These are phyloP conservation scores for Sabellastarte sp. DNA, from an alignment of 2,888 invertebrate species.

Conservation along the genomic window DNA sequence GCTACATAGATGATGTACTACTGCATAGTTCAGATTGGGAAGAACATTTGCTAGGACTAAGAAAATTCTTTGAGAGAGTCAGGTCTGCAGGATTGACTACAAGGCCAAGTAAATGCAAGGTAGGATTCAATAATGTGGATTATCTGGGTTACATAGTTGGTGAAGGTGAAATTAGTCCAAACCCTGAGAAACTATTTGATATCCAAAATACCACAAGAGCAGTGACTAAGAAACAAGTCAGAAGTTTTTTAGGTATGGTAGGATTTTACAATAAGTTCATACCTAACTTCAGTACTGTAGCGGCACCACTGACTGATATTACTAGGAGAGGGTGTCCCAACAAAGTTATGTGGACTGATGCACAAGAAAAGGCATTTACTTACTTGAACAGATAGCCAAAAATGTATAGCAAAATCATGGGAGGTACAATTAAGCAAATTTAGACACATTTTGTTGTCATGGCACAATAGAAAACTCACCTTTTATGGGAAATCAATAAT, in stretches of 20 bases:
- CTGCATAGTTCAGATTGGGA: neutral
- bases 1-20: neutral
- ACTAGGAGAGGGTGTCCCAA: neutral
- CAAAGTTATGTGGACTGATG: too few species aligned
- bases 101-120: neutral
- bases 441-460: too few species aligned
- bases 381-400: too few species aligned
- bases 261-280: neutral
- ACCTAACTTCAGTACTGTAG: neutral
- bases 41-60: neutral
- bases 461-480: too few species aligned
- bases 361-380: too few species aligned
- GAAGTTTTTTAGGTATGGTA: neutral
- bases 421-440: too few species aligned
- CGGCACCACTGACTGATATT: neutral
- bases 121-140: neutral
- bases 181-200: neutral
- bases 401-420: too few species aligned
- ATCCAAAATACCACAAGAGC: neutral
- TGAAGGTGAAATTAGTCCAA: neutral
- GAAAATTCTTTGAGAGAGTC: neutral
- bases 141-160: neutral
- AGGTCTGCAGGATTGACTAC: neutral
- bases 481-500: too few species aligned
- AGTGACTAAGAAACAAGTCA: neutral